These are phyloP conservation scores for Prunella fulvescens DNA, from an alignment of 2,113 vertebrate species.

Conservation along the genomic window DNA sequence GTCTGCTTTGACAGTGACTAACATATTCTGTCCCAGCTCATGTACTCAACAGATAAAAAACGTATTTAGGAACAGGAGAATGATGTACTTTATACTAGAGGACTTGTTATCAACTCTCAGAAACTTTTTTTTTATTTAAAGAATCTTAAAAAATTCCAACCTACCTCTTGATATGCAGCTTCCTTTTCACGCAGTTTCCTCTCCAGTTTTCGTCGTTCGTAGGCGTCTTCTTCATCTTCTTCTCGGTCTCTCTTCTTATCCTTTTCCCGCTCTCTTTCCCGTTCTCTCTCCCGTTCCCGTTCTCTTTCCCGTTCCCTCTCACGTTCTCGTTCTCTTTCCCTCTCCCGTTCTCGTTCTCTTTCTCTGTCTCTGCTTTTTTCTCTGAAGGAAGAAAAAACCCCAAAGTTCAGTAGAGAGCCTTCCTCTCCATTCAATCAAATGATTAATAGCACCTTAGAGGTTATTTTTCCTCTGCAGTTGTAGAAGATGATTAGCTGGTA, in stretches of 20 bases:
- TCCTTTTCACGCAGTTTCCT: slow-evolving; percentile 95
- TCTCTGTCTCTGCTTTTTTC: slow-evolving; percentile 83
- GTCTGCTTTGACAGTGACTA: background rate
- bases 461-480: background rate
- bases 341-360: slow-evolving; percentile 77
- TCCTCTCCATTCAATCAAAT: background rate
- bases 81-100: background rate
- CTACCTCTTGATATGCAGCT: slow-evolving; percentile 97
- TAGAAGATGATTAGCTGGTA: background rate
- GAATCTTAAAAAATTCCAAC: background rate
- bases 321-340: slow-evolving; percentile 81
- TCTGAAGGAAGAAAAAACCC: slow-evolving; percentile 45
- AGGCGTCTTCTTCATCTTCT: slow-evolving; percentile 95
- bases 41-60: background rate
- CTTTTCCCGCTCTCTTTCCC: slow-evolving; percentile 86
- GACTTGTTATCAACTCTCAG: background rate
- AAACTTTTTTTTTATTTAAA: background rate
- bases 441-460: background rate
- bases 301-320: slow-evolving; percentile 80
- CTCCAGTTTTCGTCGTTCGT: slow-evolving; percentile 93
- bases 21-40: background rate
- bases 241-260: slow-evolving; percentile 95
- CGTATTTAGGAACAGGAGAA: background rate
- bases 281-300: slow-evolving; percentile 84
- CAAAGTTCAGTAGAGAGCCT: background rate